phyloP scores from a whole-genome alignment of 2,888 invertebrate genomes.

The Mylabris sibirica region DNA sequence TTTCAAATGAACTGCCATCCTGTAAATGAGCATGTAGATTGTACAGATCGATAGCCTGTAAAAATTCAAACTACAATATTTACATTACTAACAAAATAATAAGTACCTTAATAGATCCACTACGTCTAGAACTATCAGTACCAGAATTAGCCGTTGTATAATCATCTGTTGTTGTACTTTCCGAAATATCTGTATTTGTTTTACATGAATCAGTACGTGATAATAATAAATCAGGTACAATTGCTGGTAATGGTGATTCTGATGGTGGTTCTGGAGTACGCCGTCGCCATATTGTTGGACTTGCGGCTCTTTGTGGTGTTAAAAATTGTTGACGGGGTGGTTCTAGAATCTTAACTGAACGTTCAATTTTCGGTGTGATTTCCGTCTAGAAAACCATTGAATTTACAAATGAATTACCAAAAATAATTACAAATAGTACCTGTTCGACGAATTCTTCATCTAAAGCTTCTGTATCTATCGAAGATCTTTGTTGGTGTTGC shows the following conservation, averaged over 20 bases:
- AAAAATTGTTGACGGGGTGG: slow-evolving; percentile 42
- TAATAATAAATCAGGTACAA: slow-evolving; percentile 63
- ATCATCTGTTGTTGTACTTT: slow-evolving; percentile 87
- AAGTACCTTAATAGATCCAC: slow-evolving; percentile 68
- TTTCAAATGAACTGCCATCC: slow-evolving; percentile 88
- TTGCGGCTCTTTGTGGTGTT: slow-evolving; percentile 41
- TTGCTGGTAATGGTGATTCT: slow-evolving; percentile 57
- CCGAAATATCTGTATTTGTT: slow-evolving; percentile 82
- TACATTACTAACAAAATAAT: background rate
- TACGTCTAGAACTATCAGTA: slow-evolving; percentile 71
- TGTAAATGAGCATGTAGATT: slow-evolving; percentile 55
- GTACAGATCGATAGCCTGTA: slow-evolving; percentile 39
- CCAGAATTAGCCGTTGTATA: slow-evolving; percentile 85
- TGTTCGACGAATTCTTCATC: slow-evolving; percentile 75
- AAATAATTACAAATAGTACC: slow-evolving; percentile 61
- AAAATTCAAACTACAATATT: slow-evolving; percentile 1
- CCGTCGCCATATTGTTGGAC: slow-evolving; percentile 40
- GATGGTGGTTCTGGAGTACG: slow-evolving; percentile 38
- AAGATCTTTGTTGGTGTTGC: slow-evolving; percentile 86
- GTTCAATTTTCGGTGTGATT: slow-evolving; percentile 37
- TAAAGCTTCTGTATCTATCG: slow-evolving; percentile 83
- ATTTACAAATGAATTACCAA: slow-evolving; percentile 6
- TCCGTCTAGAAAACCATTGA: slow-evolving; percentile 22
- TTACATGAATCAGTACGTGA: slow-evolving; percentile 77
- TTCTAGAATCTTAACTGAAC: slow-evolving; percentile 30